Percentiles rank a stretch among this genome's conserved stretches.
Evolutionary conservation across 2,113 vertebrate species (phyloP).

Genomic region (Hyperopisus bebe): DNA sequence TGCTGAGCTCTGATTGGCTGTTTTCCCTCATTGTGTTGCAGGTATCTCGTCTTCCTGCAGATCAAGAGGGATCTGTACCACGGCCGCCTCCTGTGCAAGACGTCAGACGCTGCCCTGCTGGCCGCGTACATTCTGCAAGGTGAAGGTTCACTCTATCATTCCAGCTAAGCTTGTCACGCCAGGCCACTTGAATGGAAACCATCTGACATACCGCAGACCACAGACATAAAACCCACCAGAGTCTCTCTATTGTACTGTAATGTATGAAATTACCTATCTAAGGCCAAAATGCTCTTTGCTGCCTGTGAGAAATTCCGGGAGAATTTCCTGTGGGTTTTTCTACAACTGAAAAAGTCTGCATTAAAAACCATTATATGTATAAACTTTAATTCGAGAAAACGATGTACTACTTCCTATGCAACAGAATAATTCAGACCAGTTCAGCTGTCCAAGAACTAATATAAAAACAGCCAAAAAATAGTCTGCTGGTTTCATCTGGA

Average conservation of each 20-base stretch:
- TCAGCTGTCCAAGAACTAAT: neutral
- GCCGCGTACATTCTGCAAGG: slow-evolving; percentile 96
- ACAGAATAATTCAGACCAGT: neutral
- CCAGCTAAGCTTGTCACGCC: neutral
- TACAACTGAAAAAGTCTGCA: neutral
- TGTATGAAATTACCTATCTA: neutral
- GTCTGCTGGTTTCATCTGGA: neutral
- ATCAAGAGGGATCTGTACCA: slow-evolving; percentile 98
- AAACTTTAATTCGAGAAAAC: neutral
- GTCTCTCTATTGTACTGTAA: neutral
- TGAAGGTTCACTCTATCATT: slow-evolving; percentile 44
- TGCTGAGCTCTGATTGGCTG: neutral
- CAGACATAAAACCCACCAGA: neutral
- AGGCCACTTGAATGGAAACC: neutral
- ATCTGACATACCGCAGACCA: neutral
- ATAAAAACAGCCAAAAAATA: neutral
- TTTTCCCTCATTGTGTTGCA: slow-evolving; percentile 41
- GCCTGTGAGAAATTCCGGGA: neutral
- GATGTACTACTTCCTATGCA: neutral
- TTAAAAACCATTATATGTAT: neutral
- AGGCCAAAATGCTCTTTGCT: neutral
- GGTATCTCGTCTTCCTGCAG: slow-evolving; percentile 96
- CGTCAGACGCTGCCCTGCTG: slow-evolving; percentile 84
- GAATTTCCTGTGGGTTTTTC: neutral
- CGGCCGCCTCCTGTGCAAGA: slow-evolving; percentile 93